Conservation (phyloP, 35 echinoderm and acorn worm species). For the Strongylocentrotus purpuratus region DNA sequence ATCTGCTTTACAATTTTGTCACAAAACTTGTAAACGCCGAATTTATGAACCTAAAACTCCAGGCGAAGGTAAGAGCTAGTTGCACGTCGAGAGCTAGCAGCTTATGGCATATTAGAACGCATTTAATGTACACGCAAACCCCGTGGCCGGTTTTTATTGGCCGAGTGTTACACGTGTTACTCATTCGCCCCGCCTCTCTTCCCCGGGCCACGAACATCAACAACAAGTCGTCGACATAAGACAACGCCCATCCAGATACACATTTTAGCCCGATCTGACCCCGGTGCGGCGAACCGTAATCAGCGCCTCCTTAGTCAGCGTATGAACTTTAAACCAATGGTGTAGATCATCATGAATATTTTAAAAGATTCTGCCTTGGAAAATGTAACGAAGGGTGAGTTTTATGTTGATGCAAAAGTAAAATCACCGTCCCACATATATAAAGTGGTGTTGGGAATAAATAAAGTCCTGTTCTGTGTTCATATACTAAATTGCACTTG, state of each 20-base stretch:
- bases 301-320: too few species aligned
- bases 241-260: too few species aligned
- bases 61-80: too few species aligned
- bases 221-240: neutral
- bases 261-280: too few species aligned
- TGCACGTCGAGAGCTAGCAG: too few species aligned
- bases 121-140: neutral
- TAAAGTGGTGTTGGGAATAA: neutral
- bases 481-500: too few species aligned
- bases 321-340: neutral
- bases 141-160: slow-evolving; percentile 41
- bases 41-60: too few species aligned
- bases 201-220: neutral
- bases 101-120: too few species aligned
- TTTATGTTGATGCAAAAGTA: neutral
- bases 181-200: neutral
- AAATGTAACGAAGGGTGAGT: slow-evolving; percentile 22
- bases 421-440: neutral
- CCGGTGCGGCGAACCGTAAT: too few species aligned
- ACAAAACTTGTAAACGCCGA: too few species aligned
- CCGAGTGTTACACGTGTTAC: slow-evolving; percentile 30
- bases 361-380: slow-evolving; percentile 46
- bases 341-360: slow-evolving; percentile 29
- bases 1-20: too few species aligned
- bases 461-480: too few species aligned